These are phyloP conservation scores for Lamprotornis superbus DNA, from an alignment of 2,113 vertebrate species.

Conservation along the genomic window DNA sequence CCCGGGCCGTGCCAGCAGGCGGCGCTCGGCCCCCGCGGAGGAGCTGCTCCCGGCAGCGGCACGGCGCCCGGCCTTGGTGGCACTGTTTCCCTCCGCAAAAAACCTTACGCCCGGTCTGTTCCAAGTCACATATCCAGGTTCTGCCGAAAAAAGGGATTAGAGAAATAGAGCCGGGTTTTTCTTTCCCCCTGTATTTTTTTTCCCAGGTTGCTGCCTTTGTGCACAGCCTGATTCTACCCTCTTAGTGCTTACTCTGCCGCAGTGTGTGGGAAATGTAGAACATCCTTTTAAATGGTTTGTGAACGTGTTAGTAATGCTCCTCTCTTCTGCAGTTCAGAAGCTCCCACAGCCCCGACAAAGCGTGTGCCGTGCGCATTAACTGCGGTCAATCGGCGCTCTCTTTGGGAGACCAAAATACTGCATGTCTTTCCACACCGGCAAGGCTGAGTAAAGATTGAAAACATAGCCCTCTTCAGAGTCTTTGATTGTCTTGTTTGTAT, in stretches of 20 bases:
- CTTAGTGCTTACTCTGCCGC: not conserved
- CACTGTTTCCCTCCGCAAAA: fast-evolving
- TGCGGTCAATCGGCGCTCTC: fast-evolving
- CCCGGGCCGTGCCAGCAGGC: not conserved
- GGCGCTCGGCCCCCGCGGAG: not conserved
- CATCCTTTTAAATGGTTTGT: not conserved
- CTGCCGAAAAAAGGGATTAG: not conserved
- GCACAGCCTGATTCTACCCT: fast-evolving
- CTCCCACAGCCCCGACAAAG: not conserved
- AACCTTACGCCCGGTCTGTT: fast-evolving
- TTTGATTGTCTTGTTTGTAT: not conserved
- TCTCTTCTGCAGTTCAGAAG: not conserved
- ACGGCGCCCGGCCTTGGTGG: fast-evolving
- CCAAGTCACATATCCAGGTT: not conserved
- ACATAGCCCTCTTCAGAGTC: not conserved
- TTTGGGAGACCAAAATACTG: not conserved
- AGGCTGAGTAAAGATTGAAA: not conserved
- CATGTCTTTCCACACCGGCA: not conserved
- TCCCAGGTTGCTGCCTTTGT: not conserved
- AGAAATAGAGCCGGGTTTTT: not conserved
- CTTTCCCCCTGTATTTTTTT: not conserved
- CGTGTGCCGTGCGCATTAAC: not conserved
- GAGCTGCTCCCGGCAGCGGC: fast-evolving
- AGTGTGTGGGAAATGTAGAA: not conserved
- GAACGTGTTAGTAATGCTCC: not conserved